A percentile compares a stretch with the other conserved stretches of the same genome.
Conservation (phyloP, 2,888 invertebrate genomes). For the Heliconius sara region DNA sequence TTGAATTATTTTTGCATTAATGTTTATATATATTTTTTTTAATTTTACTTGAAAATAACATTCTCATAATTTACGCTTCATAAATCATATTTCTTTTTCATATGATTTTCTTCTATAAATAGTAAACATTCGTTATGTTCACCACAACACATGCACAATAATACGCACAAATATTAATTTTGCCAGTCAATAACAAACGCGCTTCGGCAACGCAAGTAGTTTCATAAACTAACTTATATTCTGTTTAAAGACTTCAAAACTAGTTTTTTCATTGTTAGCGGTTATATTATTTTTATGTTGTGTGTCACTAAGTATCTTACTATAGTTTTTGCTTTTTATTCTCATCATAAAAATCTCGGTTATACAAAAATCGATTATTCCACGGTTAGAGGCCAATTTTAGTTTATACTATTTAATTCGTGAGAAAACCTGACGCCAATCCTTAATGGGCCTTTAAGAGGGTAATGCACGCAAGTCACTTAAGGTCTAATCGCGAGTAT, state of each 20-base stretch:
- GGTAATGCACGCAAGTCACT: conserved; percentile 17
- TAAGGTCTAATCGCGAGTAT: neutral
- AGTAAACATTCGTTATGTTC: neutral
- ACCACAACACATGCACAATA: neutral
- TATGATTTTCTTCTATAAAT: neutral
- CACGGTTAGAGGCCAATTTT: conserved; percentile 39
- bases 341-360: neutral
- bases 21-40: neutral
- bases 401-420: conserved; percentile 10
- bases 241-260: conserved; percentile 3
- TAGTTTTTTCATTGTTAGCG: conserved; percentile 9
- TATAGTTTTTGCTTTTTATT: neutral
- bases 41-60: neutral
- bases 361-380: neutral
- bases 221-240: conserved; percentile 27
- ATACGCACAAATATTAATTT: neutral
- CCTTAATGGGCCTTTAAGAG: conserved; percentile 12
- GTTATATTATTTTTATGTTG: neutral
- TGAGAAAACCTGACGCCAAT: conserved; percentile 4
- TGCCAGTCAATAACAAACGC: neutral
- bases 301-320: neutral
- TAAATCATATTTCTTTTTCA: neutral
- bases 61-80: conserved; percentile 18
- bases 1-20: conserved; percentile 13
- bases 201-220: neutral